phyloP scores from a whole-genome alignment of 2,113 vertebrate species.

The Saguinus midas region DNA sequence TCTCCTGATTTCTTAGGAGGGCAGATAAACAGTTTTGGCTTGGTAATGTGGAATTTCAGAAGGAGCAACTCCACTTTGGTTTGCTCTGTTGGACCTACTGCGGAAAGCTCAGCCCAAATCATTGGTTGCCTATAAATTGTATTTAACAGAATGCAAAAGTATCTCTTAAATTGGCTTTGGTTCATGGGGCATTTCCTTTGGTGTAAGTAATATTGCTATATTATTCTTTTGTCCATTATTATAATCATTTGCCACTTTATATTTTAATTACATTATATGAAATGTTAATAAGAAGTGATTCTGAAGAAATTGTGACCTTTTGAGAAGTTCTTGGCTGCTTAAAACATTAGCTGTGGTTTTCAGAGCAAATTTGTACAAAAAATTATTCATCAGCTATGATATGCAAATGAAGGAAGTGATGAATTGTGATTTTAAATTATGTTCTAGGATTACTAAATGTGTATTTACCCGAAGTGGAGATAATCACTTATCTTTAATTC shows the following conservation, averaged over 20 bases:
- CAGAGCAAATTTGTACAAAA: background rate
- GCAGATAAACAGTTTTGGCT: background rate
- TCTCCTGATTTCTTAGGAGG: background rate
- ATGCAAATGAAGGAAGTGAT: background rate
- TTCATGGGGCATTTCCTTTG: background rate
- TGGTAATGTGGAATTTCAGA: background rate
- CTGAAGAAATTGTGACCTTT: conserved; percentile 37
- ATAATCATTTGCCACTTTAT: conserved; percentile 30
- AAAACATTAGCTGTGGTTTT: conserved; percentile 5
- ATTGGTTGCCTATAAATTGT: background rate
- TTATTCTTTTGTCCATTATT: conserved; percentile 50
- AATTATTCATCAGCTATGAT: background rate
- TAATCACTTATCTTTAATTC: background rate
- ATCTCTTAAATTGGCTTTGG: background rate
- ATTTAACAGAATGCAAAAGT: background rate
- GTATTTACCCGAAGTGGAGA: background rate
- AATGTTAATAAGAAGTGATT: conserved; percentile 59
- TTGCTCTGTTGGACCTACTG: background rate
- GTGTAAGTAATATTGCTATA: background rate
- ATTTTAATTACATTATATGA: conserved; percentile 55
- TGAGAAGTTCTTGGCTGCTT: background rate
- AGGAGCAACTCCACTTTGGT: background rate
- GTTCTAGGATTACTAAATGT: background rate
- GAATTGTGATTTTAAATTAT: background rate
- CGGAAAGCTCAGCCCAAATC: background rate